Evolutionary conservation across 2,113 vertebrate species (phyloP), one percentile per base, ranked within the genome.

Genomic region (Epinephelus fuscoguttatus): DNA sequence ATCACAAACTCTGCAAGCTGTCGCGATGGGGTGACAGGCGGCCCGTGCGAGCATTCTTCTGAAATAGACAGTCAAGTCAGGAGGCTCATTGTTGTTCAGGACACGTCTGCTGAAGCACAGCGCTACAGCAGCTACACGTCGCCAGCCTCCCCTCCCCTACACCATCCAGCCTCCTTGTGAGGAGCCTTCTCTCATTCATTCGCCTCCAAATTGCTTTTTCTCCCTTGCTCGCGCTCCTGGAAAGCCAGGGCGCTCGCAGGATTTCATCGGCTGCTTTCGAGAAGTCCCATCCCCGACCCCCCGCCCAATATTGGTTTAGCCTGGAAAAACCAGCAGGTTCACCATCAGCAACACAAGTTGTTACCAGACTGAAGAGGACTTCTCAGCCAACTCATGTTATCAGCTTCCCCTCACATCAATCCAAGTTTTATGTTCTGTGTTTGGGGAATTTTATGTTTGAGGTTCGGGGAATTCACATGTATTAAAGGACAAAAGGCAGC

Each of bases 1-100:
- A 93, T 96, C 94, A 94, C 81, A 89, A 89, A 87, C 87, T 81
- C 84, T 67, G 85, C 89, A 91, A 92, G 91, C 89, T 92, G 92
- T 88, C 80, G 57, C 72, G 30, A 57, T 23, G 69, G 83, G 88
- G 90, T 90, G 92, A 94, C 89, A 89, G 87, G 79, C 78, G 61
- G 75, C 84, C 82, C 59, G 27, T 75, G 80, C 67, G 14, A 75
- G 81, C 62, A 47, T 84, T 88, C 78, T 61, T 78, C 84, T 70
- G 60, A 88, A 93, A 91, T 88, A 92, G 91, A 89, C 87, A 83
- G 85, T 76, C 78, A 70, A 90, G 88, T 85, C 82, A 76, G 80
- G 76, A 77, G 84, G 80, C 87, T 84, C 88, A 89, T 95, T 92
- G 91, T 84, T 85, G 87, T 92, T 88, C 93, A 73, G 87, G 85